Base-by-base conservation (phyloP, 2,797 vertebrate genomes). In the Poeciliopsis infans region DNA sequence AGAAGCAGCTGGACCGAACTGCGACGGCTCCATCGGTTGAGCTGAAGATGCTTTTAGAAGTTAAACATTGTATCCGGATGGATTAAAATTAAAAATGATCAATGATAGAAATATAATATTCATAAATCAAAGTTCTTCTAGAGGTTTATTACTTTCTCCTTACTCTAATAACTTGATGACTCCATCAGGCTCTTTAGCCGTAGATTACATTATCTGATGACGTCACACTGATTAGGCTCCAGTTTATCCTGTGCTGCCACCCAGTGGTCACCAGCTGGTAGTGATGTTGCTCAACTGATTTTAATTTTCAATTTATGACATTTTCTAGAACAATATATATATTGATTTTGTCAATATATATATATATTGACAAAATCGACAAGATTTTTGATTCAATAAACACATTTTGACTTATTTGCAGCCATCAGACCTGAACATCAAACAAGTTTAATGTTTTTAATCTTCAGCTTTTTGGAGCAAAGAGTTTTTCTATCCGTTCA, bases 231-330 rank as follows among this genome's bases (percentile, higher is more conserved):
- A 72, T 72, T 72, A 36, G 36, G 12, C 23, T n/a, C 12, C 59
- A 36, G 31, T 64, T 64, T 36, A 16, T 79, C 77, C 28, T 84
- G 41, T 82, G 79, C 78, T 85, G 81, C 76, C 45, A 0, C 77
- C 75, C n/a, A 45, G 69, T 83, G 80, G 79, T 49, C 55, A 47
- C 28, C 33, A 39, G n/a, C 16, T 7, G 36, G 46, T 72, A 49
- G 18, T 23, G 23, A 18, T 2, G 10, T 70, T 43, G 45, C 13
- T 43, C 23, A 15, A 41, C 10, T 28, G 45, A 28, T 31, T 47
- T 36, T 68, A 12, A 25, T 69, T 68, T 68, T 13, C 23, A 68
- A 41, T 23, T 5, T 8, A 18, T 64, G 41, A 66, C 16, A 33
- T 64, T 36, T 7, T 20, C 18, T 23, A 66, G 7, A 66, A 66